These are phyloP conservation scores for Zeus faber DNA, from an alignment of 2,113 vertebrate genomes.

Conservation along the genomic window DNA sequence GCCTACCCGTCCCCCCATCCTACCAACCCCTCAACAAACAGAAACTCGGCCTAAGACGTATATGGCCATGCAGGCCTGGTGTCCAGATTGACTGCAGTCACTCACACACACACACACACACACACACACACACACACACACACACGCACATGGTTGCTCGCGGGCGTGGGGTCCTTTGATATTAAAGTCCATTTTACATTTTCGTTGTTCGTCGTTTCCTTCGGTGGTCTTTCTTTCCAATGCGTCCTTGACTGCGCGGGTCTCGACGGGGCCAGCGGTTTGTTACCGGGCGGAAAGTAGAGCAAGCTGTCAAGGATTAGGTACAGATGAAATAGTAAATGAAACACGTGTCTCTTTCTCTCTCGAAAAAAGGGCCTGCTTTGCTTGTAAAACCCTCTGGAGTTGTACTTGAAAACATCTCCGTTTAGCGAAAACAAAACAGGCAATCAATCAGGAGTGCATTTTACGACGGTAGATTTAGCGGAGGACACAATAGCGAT, in stretches of 20 bases:
- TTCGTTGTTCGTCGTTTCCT: no score
- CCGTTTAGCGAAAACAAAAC: conserved; percentile 32
- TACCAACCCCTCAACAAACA: conserved; percentile 17
- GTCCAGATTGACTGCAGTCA: conserved; percentile 26
- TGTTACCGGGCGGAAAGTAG: neutral
- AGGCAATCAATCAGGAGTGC: conserved; percentile 27
- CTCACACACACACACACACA: conserved; percentile 23
- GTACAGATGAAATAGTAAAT: no score
- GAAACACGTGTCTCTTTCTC: no score
- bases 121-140: neutral
- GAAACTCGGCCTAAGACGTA: conserved; percentile 9
- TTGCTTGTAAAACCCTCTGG: no score
- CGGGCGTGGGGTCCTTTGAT: no score
- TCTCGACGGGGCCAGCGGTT: neutral
- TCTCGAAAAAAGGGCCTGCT: no score
- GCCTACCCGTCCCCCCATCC: conserved; percentile 27
- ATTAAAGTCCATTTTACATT: no score
- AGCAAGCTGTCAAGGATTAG: neutral
- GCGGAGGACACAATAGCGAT: conserved; percentile 5
- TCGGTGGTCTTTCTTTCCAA: neutral
- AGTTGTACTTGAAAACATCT: conserved; percentile 37
- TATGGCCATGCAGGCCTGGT: conserved; percentile 7
- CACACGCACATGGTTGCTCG: neutral
- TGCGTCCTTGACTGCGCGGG: neutral
- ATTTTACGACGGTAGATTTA: conserved; percentile 15